These are phyloP conservation scores for Ecdyonurus torrentis DNA, from an alignment of 2,888 invertebrate genomes.

Conservation along the genomic window DNA sequence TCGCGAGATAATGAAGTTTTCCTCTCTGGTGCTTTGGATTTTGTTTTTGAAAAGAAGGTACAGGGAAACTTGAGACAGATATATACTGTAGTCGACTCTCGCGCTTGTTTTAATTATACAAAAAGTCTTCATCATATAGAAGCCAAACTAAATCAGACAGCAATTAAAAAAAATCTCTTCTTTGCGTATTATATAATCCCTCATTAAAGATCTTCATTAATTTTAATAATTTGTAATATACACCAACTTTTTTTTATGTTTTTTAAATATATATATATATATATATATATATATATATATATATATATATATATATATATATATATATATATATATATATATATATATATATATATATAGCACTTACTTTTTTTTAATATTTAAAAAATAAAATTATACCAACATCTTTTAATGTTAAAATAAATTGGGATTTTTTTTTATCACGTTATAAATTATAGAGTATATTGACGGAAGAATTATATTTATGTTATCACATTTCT, in stretches of 20 bases:
- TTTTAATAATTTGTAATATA: background rate
- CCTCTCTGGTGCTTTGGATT: background rate
- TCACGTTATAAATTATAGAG: too few relatives aligned
- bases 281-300: background rate
- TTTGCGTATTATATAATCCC: background rate
- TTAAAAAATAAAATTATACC: background rate
- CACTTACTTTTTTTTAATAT: background rate
- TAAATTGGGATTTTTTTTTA: too few relatives aligned
- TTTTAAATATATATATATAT: too few relatives aligned
- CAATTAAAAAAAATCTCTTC: background rate
- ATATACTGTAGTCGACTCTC: background rate
- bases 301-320: background rate
- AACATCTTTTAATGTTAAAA: too few relatives aligned
- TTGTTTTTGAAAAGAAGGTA: background rate
- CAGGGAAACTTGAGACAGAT: background rate
- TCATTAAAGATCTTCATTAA: background rate
- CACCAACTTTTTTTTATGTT: background rate
- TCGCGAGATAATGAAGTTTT: background rate
- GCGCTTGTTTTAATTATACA: background rate
- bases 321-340: background rate
- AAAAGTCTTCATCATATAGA: background rate
- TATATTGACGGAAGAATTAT: too few relatives aligned
- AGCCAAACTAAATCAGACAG: background rate
- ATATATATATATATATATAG: background rate
- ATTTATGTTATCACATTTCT: too few relatives aligned